Conservation (phyloP, 2,113 vertebrate species). For the Turnix velox region DNA sequence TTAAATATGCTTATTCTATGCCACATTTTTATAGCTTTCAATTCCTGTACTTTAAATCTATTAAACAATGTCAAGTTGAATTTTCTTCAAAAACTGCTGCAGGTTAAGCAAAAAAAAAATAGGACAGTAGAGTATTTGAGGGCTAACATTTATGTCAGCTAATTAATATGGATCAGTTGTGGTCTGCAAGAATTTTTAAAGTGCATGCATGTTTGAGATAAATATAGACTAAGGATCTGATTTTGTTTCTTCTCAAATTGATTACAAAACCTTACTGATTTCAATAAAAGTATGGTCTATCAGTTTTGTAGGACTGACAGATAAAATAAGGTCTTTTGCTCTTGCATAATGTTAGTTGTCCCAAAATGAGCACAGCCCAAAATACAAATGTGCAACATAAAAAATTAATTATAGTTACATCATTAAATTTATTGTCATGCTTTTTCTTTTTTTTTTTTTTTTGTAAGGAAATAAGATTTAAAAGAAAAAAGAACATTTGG, state of each 20-base stretch:
- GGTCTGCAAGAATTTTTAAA: conserved; percentile 53
- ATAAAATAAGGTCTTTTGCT: background rate
- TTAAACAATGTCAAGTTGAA: conserved; percentile 67
- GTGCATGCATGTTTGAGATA: conserved; percentile 17
- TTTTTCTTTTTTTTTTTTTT: background rate
- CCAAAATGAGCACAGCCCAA: background rate
- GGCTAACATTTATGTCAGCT: conserved; percentile 62
- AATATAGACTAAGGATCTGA: conserved; percentile 29
- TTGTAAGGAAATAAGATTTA: background rate
- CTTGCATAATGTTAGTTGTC: background rate
- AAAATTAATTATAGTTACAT: background rate
- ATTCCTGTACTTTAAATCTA: conserved; percentile 69
- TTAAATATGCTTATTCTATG: conserved; percentile 59
- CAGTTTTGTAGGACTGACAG: background rate
- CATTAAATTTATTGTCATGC: background rate
- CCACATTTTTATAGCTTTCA: conserved; percentile 69
- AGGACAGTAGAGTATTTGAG: conserved; percentile 50
- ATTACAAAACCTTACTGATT: background rate
- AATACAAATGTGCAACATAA: background rate
- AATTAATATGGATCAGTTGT: conserved; percentile 69
- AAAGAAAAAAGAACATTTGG: background rate
- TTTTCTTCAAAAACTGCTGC: conserved; percentile 64
- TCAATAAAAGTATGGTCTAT: background rate
- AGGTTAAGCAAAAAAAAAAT: conserved; percentile 60
- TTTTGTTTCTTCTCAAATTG: background rate